Evolutionary conservation across 2,113 vertebrate genomes (phyloP), one percentile per base, ranked within the genome.

Genomic region (Chionomys nivalis): DNA sequence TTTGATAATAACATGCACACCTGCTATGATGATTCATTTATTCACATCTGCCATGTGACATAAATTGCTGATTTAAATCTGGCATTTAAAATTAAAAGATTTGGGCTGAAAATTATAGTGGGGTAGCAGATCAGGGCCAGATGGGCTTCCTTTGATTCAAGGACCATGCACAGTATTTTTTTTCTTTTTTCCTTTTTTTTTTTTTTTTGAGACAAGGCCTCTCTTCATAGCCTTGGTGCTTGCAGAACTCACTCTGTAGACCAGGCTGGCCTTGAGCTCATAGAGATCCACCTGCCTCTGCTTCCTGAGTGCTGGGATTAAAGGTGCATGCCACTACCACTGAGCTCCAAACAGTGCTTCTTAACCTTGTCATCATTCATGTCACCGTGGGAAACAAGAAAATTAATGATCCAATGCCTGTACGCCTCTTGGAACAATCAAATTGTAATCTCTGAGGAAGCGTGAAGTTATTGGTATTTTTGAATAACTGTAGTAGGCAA

Each of bases 51-150:
- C 78, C 79, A 23, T 9, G 3, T 47, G 65, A 65, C 87, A n/a
- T 14, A 44, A 73, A 52, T 89, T 94, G 87, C 92, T 47, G 1
- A 11, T 49, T 82, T 61, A 31, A 82, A 28, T 49, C 52, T 92
- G 87, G 49, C 55, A 92, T 23, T 87, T 83, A n/a, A 93, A 72
- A 76, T 75, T 75, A 87, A 76, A 95, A 93, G 19, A 28, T 42
- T 73, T 89, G 49, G 91, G n/a, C 52, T 91, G 75, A 91, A 86
- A 92, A 55, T 72, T 28, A 88, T 36, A 81, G 77, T 26, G 1
- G 5, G 79, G 63, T 8, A 58, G 66, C 73, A 78, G 49, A 21
- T 89, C 61, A n/a, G 63, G 58, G 17, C 86, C 49, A 83, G 26
- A 65, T 82, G 39, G 39, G 83, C n/a, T 31, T 87, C 87, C n/a